phyloP scores from a whole-genome alignment of 2,888 invertebrate species.

The Strigamia maritima region DNA sequence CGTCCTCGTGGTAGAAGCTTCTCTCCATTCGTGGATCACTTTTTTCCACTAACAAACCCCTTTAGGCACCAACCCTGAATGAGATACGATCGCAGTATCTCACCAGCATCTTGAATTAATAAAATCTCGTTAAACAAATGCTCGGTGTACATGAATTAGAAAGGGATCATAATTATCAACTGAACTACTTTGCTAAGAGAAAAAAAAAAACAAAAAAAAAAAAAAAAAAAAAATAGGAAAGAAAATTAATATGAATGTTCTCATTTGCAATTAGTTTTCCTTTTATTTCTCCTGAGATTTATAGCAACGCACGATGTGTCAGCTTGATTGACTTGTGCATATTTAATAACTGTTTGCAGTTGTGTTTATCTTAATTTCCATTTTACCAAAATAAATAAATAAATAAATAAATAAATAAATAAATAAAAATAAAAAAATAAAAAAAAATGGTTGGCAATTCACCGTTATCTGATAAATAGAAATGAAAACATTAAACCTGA shows the following conservation, averaged over 20 bases:
- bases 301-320: background rate
- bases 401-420: background rate
- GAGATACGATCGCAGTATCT: background rate
- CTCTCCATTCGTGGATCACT: background rate
- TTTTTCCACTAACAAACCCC: background rate
- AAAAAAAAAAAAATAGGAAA: background rate
- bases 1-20: too few relatives aligned
- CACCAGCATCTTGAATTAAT: slow-evolving; percentile 3
- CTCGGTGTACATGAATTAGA: background rate
- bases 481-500: background rate
- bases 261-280: background rate
- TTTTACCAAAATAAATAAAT: background rate
- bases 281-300: background rate
- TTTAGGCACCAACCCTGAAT: background rate
- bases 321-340: background rate
- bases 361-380: background rate
- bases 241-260: background rate
- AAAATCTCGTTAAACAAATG: slow-evolving; percentile 14
- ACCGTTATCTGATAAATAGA: too few relatives aligned
- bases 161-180: background rate
- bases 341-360: background rate
- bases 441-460: background rate
- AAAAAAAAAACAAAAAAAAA: background rate
- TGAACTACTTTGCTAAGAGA: background rate
- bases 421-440: background rate